Evolutionary conservation across 2,113 vertebrate genomes (phyloP), one percentile per base, ranked within the genome.

Genomic region (Mionectes macconnelli): DNA sequence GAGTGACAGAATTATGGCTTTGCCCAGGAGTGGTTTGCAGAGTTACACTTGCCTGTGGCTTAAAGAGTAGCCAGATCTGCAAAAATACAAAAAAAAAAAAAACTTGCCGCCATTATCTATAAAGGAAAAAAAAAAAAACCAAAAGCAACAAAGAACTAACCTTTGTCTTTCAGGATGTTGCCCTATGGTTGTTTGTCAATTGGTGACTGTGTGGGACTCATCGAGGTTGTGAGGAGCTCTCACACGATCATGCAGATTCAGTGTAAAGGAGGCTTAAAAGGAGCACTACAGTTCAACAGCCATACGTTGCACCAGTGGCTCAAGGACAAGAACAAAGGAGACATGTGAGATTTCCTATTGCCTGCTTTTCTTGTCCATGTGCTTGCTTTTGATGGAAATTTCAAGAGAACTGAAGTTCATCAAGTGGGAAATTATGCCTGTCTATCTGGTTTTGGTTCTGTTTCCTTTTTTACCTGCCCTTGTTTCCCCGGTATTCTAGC

Each of bases 181-280:
- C 99, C 99, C 37, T 99, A 99, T 37, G 99, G 99, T 63, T 99
- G 99, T 91, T 97, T 99, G 88, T 99, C 99, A 0, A 98, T 99
- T 19, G 99, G 99, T 56, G 99, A 99, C 96, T 99, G 99, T 10
- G 99, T 99, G 92, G 99, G 99, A 42, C 99, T 99, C 69, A 99
- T 99, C 12, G 99, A 99, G 91, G 99, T 99, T n/a, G 99, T 99
- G 67, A 98, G 99, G 78, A 99, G 98, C 97, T 99, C 99, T 69
- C 99, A 99, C 96, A 99, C 99, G 3, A 99, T 99, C 97, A 99
- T 99, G 99, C 99, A 99, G 96, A 99, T 99, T 85, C 99, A 99
- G 89, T 99, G 99, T 87, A 99, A 99, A 98, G 99, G 99, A 53
- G 99, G 99, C 83, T 97, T 99, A 44, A 99, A 99, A 96, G 99